These are phyloP conservation scores for Eremophila alpestris DNA, from an alignment of 2,797 vertebrate genomes.

Conservation along the genomic window DNA sequence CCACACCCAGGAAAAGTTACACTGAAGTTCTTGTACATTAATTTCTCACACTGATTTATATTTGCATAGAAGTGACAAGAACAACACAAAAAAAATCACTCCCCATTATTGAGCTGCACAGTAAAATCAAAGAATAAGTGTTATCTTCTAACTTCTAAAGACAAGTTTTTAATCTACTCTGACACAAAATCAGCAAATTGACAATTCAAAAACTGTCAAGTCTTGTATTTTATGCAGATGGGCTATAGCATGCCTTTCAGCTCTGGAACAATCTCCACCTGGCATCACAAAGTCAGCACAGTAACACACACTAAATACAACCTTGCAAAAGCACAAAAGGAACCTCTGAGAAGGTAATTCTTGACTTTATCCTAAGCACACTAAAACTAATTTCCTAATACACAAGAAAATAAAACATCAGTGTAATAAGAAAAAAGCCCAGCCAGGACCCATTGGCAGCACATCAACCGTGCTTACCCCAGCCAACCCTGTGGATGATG, in stretches of 20 bases:
- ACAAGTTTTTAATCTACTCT: neutral
- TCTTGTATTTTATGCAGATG: neutral
- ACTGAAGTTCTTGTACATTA: neutral
- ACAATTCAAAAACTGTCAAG: neutral
- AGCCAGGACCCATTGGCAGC: neutral
- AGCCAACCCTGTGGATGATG: neutral
- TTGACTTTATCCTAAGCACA: neutral
- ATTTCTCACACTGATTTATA: neutral
- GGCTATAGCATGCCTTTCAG: neutral
- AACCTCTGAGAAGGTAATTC: neutral
- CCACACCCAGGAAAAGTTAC: conserved; percentile 45
- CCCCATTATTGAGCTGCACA: neutral
- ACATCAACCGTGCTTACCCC: neutral
- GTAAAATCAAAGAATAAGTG: neutral
- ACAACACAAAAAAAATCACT: neutral
- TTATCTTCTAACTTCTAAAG: neutral
- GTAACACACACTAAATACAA: neutral
- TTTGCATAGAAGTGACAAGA: conserved; percentile 2
- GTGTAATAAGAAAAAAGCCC: neutral
- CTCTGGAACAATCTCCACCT: neutral
- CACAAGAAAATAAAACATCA: neutral
- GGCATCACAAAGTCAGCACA: neutral
- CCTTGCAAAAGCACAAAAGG: neutral
- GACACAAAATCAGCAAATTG: neutral
- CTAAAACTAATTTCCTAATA: neutral